A percentile compares a stretch with the other conserved stretches of the same genome.
phyloP scores from a whole-genome alignment of 2,113 vertebrate species.

The Taurulus bubalis region DNA sequence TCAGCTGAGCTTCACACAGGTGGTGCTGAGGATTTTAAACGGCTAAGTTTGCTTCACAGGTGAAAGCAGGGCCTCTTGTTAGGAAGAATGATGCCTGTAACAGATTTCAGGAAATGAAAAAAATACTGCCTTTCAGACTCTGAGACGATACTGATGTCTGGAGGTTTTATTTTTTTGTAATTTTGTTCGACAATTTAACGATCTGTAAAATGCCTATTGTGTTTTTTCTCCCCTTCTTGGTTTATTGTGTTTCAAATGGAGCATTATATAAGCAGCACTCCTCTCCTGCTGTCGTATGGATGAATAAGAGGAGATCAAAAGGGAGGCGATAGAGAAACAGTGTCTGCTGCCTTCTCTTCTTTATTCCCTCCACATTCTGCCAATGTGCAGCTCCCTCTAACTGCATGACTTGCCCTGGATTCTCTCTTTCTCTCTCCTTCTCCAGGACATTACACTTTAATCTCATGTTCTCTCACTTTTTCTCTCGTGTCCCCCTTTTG shows the following conservation, averaged over 20 bases:
- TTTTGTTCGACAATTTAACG: conserved; percentile 34
- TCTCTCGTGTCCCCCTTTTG: conserved; percentile 39
- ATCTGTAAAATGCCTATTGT: conserved; percentile 42
- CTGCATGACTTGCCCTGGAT: conserved; percentile 75
- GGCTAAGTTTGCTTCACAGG: background rate
- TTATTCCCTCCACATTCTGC: conserved; percentile 77
- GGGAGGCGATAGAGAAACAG: conserved; percentile 61
- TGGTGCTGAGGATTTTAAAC: conserved; percentile 28
- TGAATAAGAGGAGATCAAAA: conserved; percentile 78
- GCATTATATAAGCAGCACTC: conserved; percentile 70
- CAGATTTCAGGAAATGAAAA: conserved; percentile 49
- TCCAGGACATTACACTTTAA: conserved; percentile 79
- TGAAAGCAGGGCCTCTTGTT: conserved; percentile 20
- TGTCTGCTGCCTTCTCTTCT: conserved; percentile 75
- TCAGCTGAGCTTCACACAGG: conserved; percentile 28
- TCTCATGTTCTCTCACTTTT: conserved; percentile 64
- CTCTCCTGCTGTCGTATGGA: conserved; percentile 62
- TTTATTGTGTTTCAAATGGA: conserved; percentile 62
- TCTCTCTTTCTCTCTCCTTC: conserved; percentile 64
- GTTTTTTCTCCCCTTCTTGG: conserved; percentile 9
- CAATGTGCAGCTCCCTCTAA: conserved; percentile 70
- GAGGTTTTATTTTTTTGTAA: conserved; percentile 14
- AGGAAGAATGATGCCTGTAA: conserved; percentile 28
- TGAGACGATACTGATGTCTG: conserved; percentile 12
- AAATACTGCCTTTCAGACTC: conserved; percentile 10